Evolutionary conservation across 2,113 vertebrate genomes (phyloP).

Genomic region (Sisor rabdophorus): DNA sequence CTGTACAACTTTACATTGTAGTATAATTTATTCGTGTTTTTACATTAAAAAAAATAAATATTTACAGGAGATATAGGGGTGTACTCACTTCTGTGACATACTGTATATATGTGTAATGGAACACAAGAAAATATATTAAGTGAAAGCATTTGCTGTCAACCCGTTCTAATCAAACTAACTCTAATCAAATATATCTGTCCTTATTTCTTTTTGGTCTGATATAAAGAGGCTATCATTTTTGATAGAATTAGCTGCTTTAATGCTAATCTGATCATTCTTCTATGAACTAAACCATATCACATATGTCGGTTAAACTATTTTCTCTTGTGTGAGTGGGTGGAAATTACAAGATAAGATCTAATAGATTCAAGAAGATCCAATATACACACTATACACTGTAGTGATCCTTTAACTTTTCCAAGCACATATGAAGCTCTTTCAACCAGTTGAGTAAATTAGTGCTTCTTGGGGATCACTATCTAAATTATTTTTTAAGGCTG

Average conservation of each 20-base stretch:
- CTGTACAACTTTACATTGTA: too few relatives aligned
- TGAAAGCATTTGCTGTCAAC: background rate
- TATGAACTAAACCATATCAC: background rate
- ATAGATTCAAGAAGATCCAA: constrained; percentile 30
- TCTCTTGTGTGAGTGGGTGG: constrained; percentile 8
- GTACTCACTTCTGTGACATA: too few relatives aligned
- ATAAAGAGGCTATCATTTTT: background rate
- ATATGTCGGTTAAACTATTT: constrained; percentile 29
- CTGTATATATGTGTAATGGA: background rate
- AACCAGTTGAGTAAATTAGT: constrained; percentile 27
- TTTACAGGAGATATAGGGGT: too few relatives aligned
- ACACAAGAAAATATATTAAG: background rate
- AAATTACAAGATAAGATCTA: constrained; percentile 35
- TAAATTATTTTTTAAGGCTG: constrained; percentile 10
- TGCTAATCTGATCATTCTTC: background rate
- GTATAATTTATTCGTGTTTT: too few relatives aligned
- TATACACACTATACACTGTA: constrained; percentile 31
- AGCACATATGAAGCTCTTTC: constrained; percentile 40
- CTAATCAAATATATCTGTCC: background rate
- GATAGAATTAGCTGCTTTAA: background rate
- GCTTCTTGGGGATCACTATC: constrained; percentile 38
- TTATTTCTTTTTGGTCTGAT: background rate
- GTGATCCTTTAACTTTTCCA: constrained; percentile 39
- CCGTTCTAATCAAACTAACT: background rate
- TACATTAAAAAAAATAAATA: too few relatives aligned